Conservation (phyloP, 1,140 invertebrate genomes). For the Zaprionus kolodkinae region DNA sequence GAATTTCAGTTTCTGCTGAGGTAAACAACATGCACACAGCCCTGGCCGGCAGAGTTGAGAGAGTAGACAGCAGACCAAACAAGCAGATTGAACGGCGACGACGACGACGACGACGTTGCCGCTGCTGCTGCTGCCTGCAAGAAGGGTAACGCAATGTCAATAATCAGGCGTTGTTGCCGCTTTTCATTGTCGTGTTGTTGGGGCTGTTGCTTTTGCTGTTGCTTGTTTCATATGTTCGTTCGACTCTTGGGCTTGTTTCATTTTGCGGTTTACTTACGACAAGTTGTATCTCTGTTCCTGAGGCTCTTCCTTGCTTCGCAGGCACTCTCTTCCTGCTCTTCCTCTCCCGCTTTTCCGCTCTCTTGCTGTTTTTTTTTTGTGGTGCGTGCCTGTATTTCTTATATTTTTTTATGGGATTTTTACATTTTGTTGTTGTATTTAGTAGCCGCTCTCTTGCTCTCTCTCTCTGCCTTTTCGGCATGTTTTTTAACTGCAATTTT, state of each 20-base stretch:
- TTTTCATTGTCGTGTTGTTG: conserved; percentile 61
- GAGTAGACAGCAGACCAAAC: conserved; percentile 65
- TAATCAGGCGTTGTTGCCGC: conserved; percentile 79
- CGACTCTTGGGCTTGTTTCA: conserved; percentile 69
- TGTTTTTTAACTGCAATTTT: conserved; percentile 47
- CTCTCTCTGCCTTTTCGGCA: conserved; percentile 11
- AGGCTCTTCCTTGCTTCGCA: conserved; percentile 28
- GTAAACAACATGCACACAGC: conserved; percentile 66
- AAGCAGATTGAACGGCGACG: conserved; percentile 54
- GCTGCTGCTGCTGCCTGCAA: conserved; percentile 33
- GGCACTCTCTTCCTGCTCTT: conserved; percentile 38
- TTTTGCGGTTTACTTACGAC: conserved; percentile 73
- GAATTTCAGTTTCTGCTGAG: conserved; percentile 78
- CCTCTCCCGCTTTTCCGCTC: conserved; percentile 15
- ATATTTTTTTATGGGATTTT: conserved; percentile 62
- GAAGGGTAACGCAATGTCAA: conserved; percentile 77
- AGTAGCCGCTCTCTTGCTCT: conserved; percentile 29
- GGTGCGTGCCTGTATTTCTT: conserved; percentile 48
- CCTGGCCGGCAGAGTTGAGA: conserved; percentile 57
- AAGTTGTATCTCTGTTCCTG: conserved; percentile 57
- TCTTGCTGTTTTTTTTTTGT: conserved; percentile 51
- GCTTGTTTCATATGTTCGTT: conserved; percentile 62
- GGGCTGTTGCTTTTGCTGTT: conserved; percentile 35
- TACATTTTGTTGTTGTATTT: conserved; percentile 69
- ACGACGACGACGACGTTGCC: no score